Conservation (phyloP, 2,888 invertebrate species). For the Fragum whitleyi region DNA sequence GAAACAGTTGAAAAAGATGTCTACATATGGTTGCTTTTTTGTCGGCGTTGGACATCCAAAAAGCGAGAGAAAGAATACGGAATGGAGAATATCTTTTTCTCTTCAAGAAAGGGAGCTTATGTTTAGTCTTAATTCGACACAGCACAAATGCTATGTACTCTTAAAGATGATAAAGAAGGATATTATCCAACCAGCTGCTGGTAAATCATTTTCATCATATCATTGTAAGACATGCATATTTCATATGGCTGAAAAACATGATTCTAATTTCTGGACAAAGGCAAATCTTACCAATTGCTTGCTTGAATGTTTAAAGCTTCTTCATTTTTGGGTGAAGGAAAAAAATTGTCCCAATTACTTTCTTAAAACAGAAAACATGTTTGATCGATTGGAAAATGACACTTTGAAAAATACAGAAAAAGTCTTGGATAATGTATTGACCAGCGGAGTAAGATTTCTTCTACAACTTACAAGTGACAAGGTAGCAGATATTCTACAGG, state of each 20-base stretch:
- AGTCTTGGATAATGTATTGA: neutral
- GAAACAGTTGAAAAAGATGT: neutral
- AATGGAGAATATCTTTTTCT: slow-evolving; percentile 42
- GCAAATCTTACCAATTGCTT: neutral
- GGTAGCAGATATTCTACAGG: neutral
- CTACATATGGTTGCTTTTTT: slow-evolving; percentile 13
- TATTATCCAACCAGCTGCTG: neutral
- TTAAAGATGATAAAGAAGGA: slow-evolving; percentile 33
- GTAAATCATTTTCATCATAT: slow-evolving; percentile 18
- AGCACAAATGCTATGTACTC: slow-evolving; percentile 40
- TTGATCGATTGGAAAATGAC: neutral
- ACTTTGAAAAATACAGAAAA: neutral
- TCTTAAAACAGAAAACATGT: slow-evolving; percentile 29
- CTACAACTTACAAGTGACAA: neutral
- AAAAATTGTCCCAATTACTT: slow-evolving; percentile 27
- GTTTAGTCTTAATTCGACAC: slow-evolving; percentile 26
- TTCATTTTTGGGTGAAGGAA: slow-evolving; percentile 1
- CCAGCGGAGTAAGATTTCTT: neutral
- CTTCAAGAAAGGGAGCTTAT: slow-evolving; percentile 29
- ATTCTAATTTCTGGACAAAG: neutral
- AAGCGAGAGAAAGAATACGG: neutral
- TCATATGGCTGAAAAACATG: slow-evolving; percentile 9
- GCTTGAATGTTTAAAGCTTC: neutral
- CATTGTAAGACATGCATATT: slow-evolving; percentile 31
- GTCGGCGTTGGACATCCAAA: slow-evolving; percentile 22